Conservation (phyloP, 2,113 vertebrate species). For the Pseudorectes ferrugineus region DNA sequence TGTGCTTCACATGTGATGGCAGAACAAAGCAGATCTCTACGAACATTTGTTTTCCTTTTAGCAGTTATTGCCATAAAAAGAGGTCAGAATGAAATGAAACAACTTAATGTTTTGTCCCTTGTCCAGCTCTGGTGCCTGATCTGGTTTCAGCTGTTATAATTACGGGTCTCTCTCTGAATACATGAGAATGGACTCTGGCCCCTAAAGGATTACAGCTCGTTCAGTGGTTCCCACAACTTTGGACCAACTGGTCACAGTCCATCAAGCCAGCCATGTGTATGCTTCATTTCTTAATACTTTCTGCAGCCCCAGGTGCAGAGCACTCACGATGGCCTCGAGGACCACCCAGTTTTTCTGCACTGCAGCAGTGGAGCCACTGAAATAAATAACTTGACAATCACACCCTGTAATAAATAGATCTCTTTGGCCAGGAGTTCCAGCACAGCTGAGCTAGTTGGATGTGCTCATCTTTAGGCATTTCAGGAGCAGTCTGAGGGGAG, state of each 20-base stretch:
- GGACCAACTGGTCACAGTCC: constrained; percentile 40
- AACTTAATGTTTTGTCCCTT: constrained; percentile 50
- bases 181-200: not conserved
- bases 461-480: constrained; percentile 4
- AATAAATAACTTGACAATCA: constrained; percentile 36
- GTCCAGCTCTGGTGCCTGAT: constrained; percentile 56
- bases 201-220: not conserved
- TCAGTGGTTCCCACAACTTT: constrained; percentile 31
- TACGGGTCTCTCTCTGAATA: not conserved
- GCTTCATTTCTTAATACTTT: not conserved
- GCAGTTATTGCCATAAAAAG: constrained; percentile 59
- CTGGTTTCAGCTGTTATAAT: constrained; percentile 42
- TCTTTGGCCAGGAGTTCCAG: not conserved
- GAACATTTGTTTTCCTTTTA: constrained; percentile 70
- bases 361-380: not conserved
- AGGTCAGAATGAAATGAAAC: constrained; percentile 60
- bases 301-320: constrained; percentile 27
- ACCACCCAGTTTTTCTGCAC: constrained; percentile 36
- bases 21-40: constrained; percentile 40
- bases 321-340: not conserved
- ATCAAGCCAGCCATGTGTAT: not conserved
- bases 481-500: not conserved
- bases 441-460: not conserved
- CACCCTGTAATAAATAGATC: not conserved
- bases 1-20: constrained; percentile 35